Evolutionary conservation across 2,113 vertebrate species (phyloP), one percentile per base, ranked within the genome.

Genomic region (Bujurquina vittata): DNA sequence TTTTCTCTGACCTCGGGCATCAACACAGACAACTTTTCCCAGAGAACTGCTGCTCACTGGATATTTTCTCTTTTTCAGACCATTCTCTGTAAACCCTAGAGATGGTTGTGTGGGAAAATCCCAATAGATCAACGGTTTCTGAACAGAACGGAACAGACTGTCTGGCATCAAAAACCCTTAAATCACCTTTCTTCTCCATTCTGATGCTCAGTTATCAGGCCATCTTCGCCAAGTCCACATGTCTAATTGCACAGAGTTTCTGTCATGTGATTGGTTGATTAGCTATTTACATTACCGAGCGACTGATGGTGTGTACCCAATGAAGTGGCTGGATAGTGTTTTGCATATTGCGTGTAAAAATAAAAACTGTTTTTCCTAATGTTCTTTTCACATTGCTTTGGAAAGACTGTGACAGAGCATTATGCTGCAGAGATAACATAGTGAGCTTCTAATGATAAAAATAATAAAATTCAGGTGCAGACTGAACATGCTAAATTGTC

Each of bases 401-500:
- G 23, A 56, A 55, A 75, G 46, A 7, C 43, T 49, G 40, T 33
- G 18, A 55, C 4, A 23, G 31, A 35, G 33, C 33, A 49, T 22
- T n/a, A 17, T 26, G 2, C 23, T 14, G 29, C 46, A 8, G 23
- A 43, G 57, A 77, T 22, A 15, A 29, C 74, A 56, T 43, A 29
- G 37, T 69, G 4, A 37, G 56, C 46, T 18, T 76, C 10, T 72
- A 58, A 23, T 59, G 31, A 52, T 49, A 37, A 37, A 37, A 37
- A 37, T 17, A 18, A 60, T n/a, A 35, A 5, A 72, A 59, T 6
- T 56, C 31, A 12, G 49, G 31, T 56, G 31, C 56, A 77, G 56
- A 26, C 43, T 80, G 26, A 63, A 79, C 33, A 84, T 7, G 75
- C 62, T 37, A 52, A 77, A 79, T 49, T 35, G n/a, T 72, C 63